Evolutionary conservation across 2,888 invertebrate genomes (phyloP), one percentile per base, ranked within the genome.

Genomic region (Lasioglossum malachurum): DNA sequence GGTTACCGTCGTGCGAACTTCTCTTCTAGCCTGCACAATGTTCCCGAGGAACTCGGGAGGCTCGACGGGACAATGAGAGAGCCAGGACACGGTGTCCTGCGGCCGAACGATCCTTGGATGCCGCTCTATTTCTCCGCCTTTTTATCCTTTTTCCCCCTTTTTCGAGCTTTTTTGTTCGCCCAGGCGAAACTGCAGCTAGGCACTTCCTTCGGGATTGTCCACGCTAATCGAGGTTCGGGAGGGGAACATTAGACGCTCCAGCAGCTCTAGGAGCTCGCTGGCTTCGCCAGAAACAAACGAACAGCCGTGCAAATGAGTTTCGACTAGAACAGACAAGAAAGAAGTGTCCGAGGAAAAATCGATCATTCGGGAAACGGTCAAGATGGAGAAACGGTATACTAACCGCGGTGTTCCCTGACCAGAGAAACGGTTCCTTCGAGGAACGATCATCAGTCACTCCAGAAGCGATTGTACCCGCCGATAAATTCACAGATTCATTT

Each of bases 1-100:
- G 93, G 95, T 95, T 95, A 95, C 94, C 89, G 89, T 80, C 87
- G 90, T 91, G 90, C 90, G 87, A 91, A 90, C 87, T 89, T 90
- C 84, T 84, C 87, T 82, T 87, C 89, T 87, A 67, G 78, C 86
- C 83, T 82, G 86, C 80, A 91, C 91, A 91, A 91, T 91, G 92
- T 92, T 84, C 80, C 75, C 77, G 77, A 69, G 81, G 82, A 67
- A 78, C 44, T 64, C 73, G 35, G 76, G 0, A 57, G n/a, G 57
- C 12, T 57, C 73, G 77, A 49, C 83, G 46, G 78, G 78, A 91
- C 91, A 91, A 90, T 90, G 78, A 81, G 78, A 57, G 78, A 49
- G 72, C 71, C 75, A 80, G 87, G 79, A 87, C 64, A 69, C 83
- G 83, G 74, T 83, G 87, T 89, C 80, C 87, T 83, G 67, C 69